These are phyloP conservation scores for Trachelus troglodyta DNA, from an alignment of 2,888 invertebrate genomes.

Conservation along the genomic window DNA sequence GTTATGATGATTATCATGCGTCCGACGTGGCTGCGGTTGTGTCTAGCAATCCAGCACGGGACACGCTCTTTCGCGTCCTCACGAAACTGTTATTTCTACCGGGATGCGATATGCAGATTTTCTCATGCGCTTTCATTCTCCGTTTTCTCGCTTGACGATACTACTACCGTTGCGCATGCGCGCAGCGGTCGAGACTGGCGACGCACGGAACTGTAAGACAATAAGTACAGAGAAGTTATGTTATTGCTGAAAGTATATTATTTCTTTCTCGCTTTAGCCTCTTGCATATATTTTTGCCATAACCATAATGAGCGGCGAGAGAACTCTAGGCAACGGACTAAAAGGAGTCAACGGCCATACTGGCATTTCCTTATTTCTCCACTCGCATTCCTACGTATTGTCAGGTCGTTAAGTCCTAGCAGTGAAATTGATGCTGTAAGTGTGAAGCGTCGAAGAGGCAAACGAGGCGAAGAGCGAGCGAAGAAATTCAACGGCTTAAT, in stretches of 20 bases:
- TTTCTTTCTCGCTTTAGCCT: neutral
- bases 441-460: neutral
- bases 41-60: slow-evolving; percentile 6
- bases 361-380: slow-evolving; percentile 39
- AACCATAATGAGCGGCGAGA: neutral
- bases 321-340: neutral
- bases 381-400: slow-evolving; percentile 40
- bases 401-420: slow-evolving; percentile 33
- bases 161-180: neutral
- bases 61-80: neutral
- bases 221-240: neutral
- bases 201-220: neutral
- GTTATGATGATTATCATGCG: slow-evolving; percentile 55
- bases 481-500: neutral
- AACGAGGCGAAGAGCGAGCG: neutral
- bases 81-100: neutral
- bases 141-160: neutral
- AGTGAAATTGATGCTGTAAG: neutral
- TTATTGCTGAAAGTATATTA: neutral
- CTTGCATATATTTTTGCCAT: neutral
- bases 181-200: neutral
- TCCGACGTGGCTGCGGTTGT: slow-evolving; percentile 32
- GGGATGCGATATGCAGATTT: neutral
- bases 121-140: neutral
- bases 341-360: slow-evolving; percentile 36